Evolutionary conservation across 2,113 vertebrate genomes (phyloP).

Genomic region (Chaetodon trifascialis): DNA sequence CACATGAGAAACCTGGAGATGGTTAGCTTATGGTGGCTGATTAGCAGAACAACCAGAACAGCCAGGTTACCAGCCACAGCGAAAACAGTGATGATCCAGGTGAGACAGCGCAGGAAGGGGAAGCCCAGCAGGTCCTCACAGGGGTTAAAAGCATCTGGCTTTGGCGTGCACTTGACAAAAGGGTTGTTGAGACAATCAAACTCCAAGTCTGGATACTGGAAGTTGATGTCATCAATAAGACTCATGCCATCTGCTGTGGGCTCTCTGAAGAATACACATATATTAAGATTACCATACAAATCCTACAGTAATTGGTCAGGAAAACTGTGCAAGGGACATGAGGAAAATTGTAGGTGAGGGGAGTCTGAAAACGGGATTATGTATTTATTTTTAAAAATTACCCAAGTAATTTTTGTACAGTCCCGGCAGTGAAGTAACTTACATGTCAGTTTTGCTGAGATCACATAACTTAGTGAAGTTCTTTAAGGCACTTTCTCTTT

Average conservation of each 20-base stretch:
- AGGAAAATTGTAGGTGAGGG: background rate
- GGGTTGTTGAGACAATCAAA: constrained; percentile 78
- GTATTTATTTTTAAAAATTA: background rate
- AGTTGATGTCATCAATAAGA: constrained; percentile 65
- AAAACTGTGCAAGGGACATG: background rate
- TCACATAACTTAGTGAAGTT: constrained; percentile 90
- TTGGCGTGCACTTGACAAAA: constrained; percentile 87
- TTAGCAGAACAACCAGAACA: constrained; percentile 88
- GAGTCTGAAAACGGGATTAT: background rate
- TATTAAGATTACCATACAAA: constrained; percentile 16
- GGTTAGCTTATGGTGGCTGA: constrained; percentile 89
- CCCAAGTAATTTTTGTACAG: background rate
- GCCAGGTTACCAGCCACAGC: constrained; percentile 89
- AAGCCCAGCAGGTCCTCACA: constrained; percentile 95
- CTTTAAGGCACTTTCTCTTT: constrained; percentile 88
- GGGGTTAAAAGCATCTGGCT: constrained; percentile 92
- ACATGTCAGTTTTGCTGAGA: constrained; percentile 82
- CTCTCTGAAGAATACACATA: constrained; percentile 68
- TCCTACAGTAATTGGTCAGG: background rate
- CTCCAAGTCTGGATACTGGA: constrained; percentile 80
- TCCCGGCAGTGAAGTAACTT: constrained; percentile 74
- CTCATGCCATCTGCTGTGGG: constrained; percentile 48
- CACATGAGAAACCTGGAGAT: constrained; percentile 95
- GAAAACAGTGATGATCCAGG: constrained; percentile 91
- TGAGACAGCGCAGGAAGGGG: constrained; percentile 87